Percentiles rank a stretch among this genome's conserved stretches.
Conservation (phyloP, 2,888 invertebrate genomes). For the Calameuta pallipes region DNA sequence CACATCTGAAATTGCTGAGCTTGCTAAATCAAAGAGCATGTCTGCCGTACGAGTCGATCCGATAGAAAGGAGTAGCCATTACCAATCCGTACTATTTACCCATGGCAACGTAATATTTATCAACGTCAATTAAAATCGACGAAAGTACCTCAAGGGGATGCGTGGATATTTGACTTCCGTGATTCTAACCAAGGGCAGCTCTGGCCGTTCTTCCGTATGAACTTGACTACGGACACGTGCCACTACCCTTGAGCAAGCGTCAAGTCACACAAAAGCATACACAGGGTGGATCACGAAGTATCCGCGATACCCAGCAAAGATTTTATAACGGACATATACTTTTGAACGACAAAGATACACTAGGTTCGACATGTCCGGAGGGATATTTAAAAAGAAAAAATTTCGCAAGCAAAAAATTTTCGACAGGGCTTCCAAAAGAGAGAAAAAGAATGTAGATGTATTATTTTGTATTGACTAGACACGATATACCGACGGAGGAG, state of each 20-base stretch:
- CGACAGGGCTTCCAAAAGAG: no score
- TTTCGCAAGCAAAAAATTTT: no score
- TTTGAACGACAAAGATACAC: not conserved
- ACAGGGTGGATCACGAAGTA: not conserved
- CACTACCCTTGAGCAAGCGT: not conserved
- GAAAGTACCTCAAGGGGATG: not conserved
- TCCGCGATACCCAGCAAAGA: not conserved
- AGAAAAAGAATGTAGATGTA: no score
- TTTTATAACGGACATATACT: not conserved
- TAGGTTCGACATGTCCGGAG: no score
- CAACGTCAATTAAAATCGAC: not conserved
- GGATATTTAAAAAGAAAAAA: no score
- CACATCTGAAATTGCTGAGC: not conserved
- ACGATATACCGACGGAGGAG: no score
- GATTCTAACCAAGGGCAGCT: not conserved
- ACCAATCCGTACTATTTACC: no score
- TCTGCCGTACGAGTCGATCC: not conserved
- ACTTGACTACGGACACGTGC: not conserved
- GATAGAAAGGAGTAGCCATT: not conserved
- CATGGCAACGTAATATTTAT: no score
- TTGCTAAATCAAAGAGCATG: not conserved
- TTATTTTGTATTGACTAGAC: no score
- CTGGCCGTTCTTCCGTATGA: not conserved
- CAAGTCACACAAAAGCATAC: not conserved
- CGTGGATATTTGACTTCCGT: not conserved